These are phyloP conservation scores for Portunus trituberculatus DNA, from an alignment of 1,140 invertebrate species.

Conservation along the genomic window DNA sequence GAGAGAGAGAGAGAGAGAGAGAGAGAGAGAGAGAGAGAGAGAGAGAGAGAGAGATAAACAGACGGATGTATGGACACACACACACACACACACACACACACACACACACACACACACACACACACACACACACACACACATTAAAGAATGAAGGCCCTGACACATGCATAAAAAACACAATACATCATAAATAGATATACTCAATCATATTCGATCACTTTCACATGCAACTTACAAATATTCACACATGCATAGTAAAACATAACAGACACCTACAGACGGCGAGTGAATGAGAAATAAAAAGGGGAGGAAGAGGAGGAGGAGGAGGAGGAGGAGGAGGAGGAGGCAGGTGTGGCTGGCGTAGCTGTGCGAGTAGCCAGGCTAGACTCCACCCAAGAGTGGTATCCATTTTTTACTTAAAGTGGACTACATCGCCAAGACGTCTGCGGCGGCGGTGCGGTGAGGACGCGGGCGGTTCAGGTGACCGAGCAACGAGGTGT, in stretches of 20 bases:
- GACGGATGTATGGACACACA: constrained; percentile 26
- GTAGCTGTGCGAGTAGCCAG: not conserved
- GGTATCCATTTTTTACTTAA: not conserved
- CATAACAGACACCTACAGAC: not conserved
- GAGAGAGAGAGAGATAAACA: constrained; percentile 21
- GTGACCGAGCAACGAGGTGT: not conserved
- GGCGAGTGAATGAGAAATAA: not conserved
- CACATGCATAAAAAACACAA: no score
- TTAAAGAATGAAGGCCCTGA: not conserved
- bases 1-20: not conserved
- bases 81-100: not conserved
- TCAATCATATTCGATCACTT: not conserved
- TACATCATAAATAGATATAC: no score
- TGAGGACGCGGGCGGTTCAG: not conserved
- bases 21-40: not conserved
- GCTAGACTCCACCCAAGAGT: not conserved
- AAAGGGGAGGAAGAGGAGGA: not conserved
- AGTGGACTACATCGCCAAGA: not conserved
- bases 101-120: constrained; percentile 41
- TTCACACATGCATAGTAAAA: not conserved
- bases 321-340: not conserved
- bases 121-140: constrained; percentile 7
- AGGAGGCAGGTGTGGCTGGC: not conserved
- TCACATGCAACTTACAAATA: not conserved
- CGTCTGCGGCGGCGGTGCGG: not conserved